phyloP scores from a whole-genome alignment of 2,888 invertebrate genomes.

The Phalera bucephala region DNA sequence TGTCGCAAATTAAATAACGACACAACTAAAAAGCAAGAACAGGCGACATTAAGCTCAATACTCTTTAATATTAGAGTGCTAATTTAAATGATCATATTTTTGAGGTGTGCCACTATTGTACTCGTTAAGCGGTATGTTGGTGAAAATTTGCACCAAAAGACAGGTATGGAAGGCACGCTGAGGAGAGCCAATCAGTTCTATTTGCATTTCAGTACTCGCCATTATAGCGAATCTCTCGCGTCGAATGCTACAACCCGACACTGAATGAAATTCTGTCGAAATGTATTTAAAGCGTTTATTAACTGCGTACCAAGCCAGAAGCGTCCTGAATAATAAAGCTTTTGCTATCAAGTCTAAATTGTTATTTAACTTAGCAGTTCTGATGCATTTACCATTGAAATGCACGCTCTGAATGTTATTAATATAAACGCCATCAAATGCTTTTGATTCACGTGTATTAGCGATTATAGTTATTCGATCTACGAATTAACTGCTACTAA shows the following conservation, averaged over 20 bases:
- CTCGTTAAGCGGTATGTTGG: too few species aligned
- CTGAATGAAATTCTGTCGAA: constrained; percentile 45
- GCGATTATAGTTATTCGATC: constrained; percentile 10
- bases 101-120: too few species aligned
- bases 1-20: too few species aligned
- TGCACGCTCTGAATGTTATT: constrained; percentile 29
- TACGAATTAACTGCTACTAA: too few species aligned
- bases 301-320: constrained; percentile 42
- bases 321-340: constrained; percentile 43
- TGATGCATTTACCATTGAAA: constrained; percentile 37
- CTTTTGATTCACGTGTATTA: constrained; percentile 21
- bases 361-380: constrained; percentile 45
- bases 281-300: constrained; percentile 51
- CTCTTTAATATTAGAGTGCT: too few species aligned
- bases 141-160: constrained; percentile 25
- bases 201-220: constrained; percentile 60
- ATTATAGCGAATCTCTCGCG: constrained; percentile 46
- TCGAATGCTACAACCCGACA: constrained; percentile 27
- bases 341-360: constrained; percentile 45
- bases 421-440: constrained; percentile 17
- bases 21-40: too few species aligned
- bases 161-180: constrained; percentile 31
- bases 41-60: too few species aligned
- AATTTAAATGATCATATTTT: too few species aligned
- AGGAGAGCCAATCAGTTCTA: constrained; percentile 58